These are phyloP conservation scores for Parotia lawesii DNA, from an alignment of 2,113 vertebrate species.

Conservation along the genomic window DNA sequence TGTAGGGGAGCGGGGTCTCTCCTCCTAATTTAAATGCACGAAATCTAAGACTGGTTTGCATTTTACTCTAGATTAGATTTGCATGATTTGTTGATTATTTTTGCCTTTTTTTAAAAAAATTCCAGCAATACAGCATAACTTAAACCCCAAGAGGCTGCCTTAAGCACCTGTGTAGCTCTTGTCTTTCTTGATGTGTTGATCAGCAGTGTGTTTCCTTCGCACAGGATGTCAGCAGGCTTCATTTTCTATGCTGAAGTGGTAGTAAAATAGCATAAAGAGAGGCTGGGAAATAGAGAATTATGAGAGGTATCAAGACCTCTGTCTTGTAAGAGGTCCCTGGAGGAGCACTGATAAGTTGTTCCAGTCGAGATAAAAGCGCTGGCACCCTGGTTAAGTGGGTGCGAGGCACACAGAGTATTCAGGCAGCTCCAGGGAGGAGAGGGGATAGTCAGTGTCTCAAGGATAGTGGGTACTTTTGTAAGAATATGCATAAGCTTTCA, in stretches of 20 bases:
- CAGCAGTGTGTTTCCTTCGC: neutral
- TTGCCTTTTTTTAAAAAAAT: neutral
- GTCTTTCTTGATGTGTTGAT: neutral
- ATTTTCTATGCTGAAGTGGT: neutral
- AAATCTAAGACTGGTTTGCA: neutral
- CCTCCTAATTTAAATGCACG: neutral
- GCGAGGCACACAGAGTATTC: neutral
- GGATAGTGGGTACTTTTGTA: neutral
- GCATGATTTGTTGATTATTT: neutral
- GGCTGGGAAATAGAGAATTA: neutral
- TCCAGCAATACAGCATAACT: neutral
- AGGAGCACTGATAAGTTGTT: neutral
- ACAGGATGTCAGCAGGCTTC: neutral
- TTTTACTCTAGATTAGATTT: neutral
- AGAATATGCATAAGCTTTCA: neutral
- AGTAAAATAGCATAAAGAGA: neutral
- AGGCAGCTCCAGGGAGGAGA: neutral
- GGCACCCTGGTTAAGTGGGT: neutral
- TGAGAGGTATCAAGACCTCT: neutral
- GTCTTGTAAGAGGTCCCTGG: neutral
- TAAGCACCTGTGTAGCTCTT: neutral
- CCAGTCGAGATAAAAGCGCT: neutral
- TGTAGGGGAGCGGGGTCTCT: neutral
- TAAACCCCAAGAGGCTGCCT: neutral
- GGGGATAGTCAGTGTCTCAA: neutral